Evolutionary conservation across 2,113 vertebrate species (phyloP).

Genomic region (Anguilla rostrata): DNA sequence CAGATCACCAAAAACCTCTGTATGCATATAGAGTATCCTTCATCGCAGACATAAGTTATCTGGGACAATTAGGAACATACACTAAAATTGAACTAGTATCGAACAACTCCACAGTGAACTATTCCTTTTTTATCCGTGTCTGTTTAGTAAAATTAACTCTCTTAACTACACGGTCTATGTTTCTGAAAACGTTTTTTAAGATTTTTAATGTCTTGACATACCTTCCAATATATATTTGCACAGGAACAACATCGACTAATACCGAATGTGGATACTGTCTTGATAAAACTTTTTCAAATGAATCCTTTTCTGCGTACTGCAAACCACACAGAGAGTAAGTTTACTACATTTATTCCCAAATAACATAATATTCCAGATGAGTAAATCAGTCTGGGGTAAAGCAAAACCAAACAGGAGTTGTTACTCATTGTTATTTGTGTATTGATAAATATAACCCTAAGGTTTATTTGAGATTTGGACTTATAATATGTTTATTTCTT

Average conservation of each 20-base stretch:
- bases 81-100: too few species aligned
- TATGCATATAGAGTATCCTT: too few species aligned
- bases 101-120: too few species aligned
- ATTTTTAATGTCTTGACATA: not conserved
- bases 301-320: constrained; percentile 6
- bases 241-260: constrained; percentile 30
- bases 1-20: too few species aligned
- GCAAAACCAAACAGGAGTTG: not conserved
- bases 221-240: not conserved
- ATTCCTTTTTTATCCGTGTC: too few species aligned
- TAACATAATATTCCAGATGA: not conserved
- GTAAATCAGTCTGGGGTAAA: not conserved
- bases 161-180: not conserved
- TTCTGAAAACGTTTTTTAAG: not conserved
- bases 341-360: not conserved
- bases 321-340: constrained; percentile 28
- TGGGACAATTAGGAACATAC: too few species aligned
- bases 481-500: not conserved
- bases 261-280: constrained; percentile 21
- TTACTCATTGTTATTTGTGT: not conserved
- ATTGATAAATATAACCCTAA: not conserved
- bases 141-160: too few species aligned
- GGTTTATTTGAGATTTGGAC: not conserved
- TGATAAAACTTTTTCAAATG: constrained; percentile 26
- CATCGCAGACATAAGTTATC: too few species aligned